A percentile compares a stretch with the other conserved stretches of the same genome.
Conservation (phyloP, 1,140 invertebrate genomes). For the Nasonia longicornis region DNA sequence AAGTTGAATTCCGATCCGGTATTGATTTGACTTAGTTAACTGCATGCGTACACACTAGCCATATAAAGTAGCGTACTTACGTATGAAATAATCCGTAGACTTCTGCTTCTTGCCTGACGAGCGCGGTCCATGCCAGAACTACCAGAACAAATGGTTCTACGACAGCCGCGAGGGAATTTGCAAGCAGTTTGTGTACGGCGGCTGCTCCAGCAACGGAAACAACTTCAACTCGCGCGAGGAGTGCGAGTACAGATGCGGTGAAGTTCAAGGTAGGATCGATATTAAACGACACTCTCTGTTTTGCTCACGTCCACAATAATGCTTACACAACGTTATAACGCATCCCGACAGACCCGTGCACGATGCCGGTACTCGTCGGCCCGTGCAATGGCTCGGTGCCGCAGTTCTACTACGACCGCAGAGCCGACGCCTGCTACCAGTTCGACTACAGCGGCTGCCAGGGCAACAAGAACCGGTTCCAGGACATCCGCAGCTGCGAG, state of each 20-base stretch:
- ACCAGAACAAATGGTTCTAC: conserved; percentile 81
- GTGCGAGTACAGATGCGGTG: conserved; percentile 82
- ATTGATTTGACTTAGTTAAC: neutral
- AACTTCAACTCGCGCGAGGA: conserved; percentile 82
- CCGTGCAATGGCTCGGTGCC: conserved; percentile 77
- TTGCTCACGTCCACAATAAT: neutral
- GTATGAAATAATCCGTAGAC: conserved; percentile 68
- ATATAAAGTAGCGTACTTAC: neutral
- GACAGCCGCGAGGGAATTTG: conserved; percentile 82
- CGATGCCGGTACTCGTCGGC: conserved; percentile 78
- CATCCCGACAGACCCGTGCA: conserved; percentile 74
- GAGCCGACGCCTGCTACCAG: conserved; percentile 74
- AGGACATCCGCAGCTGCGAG: conserved; percentile 68
- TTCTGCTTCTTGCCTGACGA: conserved; percentile 79
- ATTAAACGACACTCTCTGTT: neutral
- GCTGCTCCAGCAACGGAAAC: conserved; percentile 89
- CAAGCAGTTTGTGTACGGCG: conserved; percentile 84
- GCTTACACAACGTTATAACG: conserved; percentile 4
- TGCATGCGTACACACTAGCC: neutral
- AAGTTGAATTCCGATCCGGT: conserved; percentile 60
- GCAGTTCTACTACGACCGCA: conserved; percentile 82
- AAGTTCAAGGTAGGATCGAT: conserved; percentile 73
- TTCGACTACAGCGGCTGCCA: conserved; percentile 80
- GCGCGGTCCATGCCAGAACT: conserved; percentile 77
- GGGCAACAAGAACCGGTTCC: conserved; percentile 79